phyloP scores from a whole-genome alignment of 2,113 vertebrate genomes.

The Murina feae region DNA sequence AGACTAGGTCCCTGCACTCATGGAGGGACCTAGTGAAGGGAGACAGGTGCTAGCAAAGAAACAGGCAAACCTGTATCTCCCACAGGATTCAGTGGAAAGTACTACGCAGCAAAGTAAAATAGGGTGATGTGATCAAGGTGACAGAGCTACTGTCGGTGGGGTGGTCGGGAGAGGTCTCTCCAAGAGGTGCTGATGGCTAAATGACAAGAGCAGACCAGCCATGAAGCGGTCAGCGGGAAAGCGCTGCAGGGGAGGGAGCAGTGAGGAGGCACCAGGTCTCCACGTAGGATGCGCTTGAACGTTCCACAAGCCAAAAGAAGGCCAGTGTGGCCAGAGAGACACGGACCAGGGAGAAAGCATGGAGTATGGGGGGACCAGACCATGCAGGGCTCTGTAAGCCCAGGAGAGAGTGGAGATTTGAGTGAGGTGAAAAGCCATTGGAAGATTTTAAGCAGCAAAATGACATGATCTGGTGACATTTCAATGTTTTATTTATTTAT shows the following conservation, averaged over 20 bases:
- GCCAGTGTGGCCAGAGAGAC: background rate
- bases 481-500: no score
- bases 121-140: background rate
- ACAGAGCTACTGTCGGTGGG: fast-evolving
- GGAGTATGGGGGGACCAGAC: fast-evolving
- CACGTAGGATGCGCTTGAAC: background rate
- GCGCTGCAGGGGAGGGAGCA: no score
- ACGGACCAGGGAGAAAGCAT: background rate
- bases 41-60: no score
- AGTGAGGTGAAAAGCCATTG: background rate
- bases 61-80: background rate
- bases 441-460: no score
- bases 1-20: no score
- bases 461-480: no score
- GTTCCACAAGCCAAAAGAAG: background rate
- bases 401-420: background rate
- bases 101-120: background rate
- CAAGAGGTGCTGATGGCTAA: no score
- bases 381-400: fast-evolving
- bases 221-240: fast-evolving
- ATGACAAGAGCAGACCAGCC: background rate
- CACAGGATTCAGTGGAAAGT: background rate
- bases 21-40: background rate
- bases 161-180: background rate
- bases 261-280: background rate